Percentiles rank a stretch among this genome's conserved stretches.
Evolutionary conservation across 92 coral and sea anemone species (phyloP).

Genomic region (Heliopora coerulea): DNA sequence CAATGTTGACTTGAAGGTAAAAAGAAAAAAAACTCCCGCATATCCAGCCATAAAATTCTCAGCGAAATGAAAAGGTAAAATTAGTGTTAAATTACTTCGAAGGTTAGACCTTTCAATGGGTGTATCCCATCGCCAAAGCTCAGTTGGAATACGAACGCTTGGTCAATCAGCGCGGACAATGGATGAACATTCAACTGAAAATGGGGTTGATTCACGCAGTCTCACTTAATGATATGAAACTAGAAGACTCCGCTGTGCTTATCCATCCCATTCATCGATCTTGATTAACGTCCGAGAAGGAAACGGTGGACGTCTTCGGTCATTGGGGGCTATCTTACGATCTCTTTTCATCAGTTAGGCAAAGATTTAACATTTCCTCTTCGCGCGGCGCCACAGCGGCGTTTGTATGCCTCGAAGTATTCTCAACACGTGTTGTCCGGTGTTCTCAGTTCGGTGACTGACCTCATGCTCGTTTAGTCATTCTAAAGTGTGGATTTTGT

Average conservation of each 20-base stretch:
- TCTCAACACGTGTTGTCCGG: conserved; percentile 4
- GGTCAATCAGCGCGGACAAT: too few relatives aligned
- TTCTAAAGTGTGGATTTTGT: not conserved
- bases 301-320: conserved; percentile 2
- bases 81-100: too few relatives aligned
- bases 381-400: conserved; percentile 23
- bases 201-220: too few relatives aligned
- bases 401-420: conserved; percentile 9
- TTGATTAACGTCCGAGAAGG: conserved; percentile 3
- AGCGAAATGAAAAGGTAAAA: too few relatives aligned
- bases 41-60: not conserved
- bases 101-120: too few relatives aligned
- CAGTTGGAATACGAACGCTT: too few relatives aligned
- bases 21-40: not conserved
- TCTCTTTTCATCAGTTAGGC: conserved; percentile 36
- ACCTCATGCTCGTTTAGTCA: not conserved
- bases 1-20: not conserved
- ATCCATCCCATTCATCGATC: conserved; percentile 33
- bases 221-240: not conserved
- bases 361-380: conserved; percentile 26
- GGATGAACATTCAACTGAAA: too few relatives aligned
- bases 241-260: conserved; percentile 4
- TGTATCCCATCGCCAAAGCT: too few relatives aligned
- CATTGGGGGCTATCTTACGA: not conserved
- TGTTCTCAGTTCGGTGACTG: conserved; percentile 4